phyloP scores from a whole-genome alignment of 2,113 vertebrate genomes.

The Ondatra zibethicus region DNA sequence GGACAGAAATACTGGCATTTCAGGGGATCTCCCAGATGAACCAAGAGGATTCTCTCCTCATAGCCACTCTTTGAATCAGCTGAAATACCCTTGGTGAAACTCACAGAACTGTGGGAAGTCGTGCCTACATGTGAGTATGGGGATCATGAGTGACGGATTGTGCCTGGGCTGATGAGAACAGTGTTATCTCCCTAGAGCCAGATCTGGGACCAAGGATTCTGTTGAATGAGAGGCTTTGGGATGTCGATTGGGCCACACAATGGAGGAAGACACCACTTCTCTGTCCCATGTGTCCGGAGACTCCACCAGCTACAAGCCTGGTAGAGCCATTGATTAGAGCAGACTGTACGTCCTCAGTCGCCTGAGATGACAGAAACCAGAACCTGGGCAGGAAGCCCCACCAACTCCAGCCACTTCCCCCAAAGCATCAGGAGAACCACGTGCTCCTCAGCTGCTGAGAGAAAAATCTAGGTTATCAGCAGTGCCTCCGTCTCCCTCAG shows the following conservation, averaged over 20 bases:
- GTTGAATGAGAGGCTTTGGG: background rate
- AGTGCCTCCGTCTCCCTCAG: rapidly evolving
- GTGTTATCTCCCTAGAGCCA: rapidly evolving
- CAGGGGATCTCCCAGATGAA: too few species aligned
- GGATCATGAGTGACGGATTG: rapidly evolving
- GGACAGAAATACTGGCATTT: rapidly evolving
- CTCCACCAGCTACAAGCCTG: rapidly evolving
- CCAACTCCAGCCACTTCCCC: rapidly evolving
- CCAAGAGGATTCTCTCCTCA: rapidly evolving
- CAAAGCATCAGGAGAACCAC: background rate
- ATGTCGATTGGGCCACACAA: background rate
- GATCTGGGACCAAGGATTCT: too few species aligned
- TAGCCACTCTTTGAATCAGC: background rate
- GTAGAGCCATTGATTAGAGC: rapidly evolving
- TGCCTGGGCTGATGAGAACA: rapidly evolving
- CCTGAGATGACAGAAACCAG: rapidly evolving
- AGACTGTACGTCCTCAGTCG: rapidly evolving
- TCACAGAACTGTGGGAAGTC: background rate
- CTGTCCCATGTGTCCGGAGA: background rate
- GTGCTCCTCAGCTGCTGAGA: rapidly evolving
- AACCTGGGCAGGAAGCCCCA: background rate
- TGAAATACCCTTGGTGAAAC: background rate
- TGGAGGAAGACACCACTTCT: rapidly evolving
- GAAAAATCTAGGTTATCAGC: rapidly evolving
- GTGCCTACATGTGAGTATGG: rapidly evolving